Evolutionary conservation across 2,888 invertebrate genomes (phyloP).

Genomic region (Autographa gamma): DNA sequence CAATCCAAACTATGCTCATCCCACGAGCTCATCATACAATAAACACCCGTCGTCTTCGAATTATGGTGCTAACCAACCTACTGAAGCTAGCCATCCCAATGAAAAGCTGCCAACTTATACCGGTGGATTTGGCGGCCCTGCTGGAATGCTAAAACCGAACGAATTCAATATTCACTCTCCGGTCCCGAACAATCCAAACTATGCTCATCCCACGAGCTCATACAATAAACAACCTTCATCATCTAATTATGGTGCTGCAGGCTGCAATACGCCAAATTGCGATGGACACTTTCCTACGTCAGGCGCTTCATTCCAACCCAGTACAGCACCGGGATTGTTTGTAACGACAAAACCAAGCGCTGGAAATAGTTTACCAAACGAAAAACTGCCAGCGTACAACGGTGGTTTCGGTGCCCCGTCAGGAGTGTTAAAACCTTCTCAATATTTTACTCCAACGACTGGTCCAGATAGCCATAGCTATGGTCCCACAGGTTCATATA

Average conservation of each 20-base stretch:
- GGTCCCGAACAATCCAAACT: constrained; percentile 36
- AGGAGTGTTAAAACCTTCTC: constrained; percentile 66
- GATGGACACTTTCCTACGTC: constrained; percentile 29
- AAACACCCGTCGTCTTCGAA: constrained; percentile 28
- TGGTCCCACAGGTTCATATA: constrained; percentile 21
- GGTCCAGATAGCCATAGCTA: constrained; percentile 19
- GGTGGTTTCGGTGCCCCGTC: constrained; percentile 73
- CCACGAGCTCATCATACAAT: constrained; percentile 38
- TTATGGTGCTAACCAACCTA: constrained; percentile 17
- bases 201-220: constrained; percentile 31
- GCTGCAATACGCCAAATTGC: constrained; percentile 49
- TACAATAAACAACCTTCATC: constrained; percentile 38
- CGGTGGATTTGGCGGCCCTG: constrained; percentile 72
- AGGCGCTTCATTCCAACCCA: constrained; percentile 28
- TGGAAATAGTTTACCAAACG: constrained; percentile 9
- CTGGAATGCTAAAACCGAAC: constrained; percentile 59
- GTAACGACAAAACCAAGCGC: constrained; percentile 38
- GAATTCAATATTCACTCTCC: constrained; percentile 34
- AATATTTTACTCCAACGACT: constrained; percentile 22
- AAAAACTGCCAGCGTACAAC: constrained; percentile 63
- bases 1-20: constrained; percentile 34
- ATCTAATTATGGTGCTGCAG: constrained; percentile 18
- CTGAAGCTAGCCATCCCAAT: background rate
- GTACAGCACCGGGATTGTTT: constrained; percentile 41
- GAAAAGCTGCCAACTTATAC: constrained; percentile 61